These are phyloP conservation scores for Atta texana DNA, from an alignment of 1,140 invertebrate species.

Conservation along the genomic window DNA sequence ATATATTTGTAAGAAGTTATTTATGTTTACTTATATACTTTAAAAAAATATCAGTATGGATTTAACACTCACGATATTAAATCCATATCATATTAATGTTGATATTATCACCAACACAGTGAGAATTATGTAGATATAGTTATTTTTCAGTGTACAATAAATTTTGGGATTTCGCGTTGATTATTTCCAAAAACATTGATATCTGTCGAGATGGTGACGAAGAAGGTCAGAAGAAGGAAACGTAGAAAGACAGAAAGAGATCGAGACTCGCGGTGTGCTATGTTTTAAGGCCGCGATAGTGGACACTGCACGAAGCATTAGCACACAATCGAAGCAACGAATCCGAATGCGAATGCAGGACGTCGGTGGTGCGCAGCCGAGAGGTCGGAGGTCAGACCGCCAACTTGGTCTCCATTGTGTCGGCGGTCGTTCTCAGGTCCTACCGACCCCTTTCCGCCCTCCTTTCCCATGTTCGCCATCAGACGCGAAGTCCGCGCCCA, in stretches of 20 bases:
- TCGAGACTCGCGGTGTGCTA: constrained; percentile 43
- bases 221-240: neutral
- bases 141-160: neutral
- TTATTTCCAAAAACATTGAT: neutral
- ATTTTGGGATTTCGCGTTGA: neutral
- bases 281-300: constrained; percentile 76
- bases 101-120: too few species aligned
- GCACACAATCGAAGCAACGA: constrained; percentile 85
- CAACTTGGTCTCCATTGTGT: constrained; percentile 86
- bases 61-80: too few species aligned
- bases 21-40: too few species aligned
- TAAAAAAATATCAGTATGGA: too few species aligned
- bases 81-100: too few species aligned
- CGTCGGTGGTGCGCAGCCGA: constrained; percentile 75
- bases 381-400: constrained; percentile 84
- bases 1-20: neutral
- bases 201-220: constrained; percentile 38
- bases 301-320: constrained; percentile 79
- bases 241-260: constrained; percentile 40
- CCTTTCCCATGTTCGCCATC: constrained; percentile 64
- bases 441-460: constrained; percentile 57
- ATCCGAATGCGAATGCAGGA: constrained; percentile 82
- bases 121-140: too few species aligned
- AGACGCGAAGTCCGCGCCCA: constrained; percentile 74
- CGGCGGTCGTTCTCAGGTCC: constrained; percentile 72